Percentiles rank a stretch among this genome's conserved stretches.
These are phyloP conservation scores for Mylabris phalerata DNA, from an alignment of 1,140 invertebrate species.

Conservation along the genomic window DNA sequence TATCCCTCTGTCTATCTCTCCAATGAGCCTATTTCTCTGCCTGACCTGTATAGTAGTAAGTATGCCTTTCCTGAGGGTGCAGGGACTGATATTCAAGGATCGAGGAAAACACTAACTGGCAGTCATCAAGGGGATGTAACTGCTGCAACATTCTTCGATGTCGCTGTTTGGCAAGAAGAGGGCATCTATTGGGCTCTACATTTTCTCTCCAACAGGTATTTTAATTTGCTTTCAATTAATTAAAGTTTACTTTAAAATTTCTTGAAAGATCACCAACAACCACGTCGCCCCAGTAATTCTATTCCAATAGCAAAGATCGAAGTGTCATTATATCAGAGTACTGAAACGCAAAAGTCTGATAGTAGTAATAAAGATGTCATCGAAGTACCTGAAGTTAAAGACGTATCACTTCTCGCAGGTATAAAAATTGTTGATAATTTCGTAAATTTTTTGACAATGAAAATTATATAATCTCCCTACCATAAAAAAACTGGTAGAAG, in stretches of 20 bases:
- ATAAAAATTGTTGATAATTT: background rate
- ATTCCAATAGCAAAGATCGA: constrained; percentile 90
- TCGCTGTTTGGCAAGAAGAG: constrained; percentile 97
- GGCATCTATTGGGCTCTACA: constrained; percentile 96
- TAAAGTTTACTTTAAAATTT: background rate
- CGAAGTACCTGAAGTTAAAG: constrained; percentile 63
- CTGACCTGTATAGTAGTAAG: constrained; percentile 39
- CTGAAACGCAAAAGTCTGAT: constrained; percentile 58
- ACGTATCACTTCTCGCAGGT: constrained; percentile 52
- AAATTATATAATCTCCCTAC: constrained; percentile 44
- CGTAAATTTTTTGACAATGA: constrained; percentile 1
- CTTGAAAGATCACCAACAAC: constrained; percentile 55
- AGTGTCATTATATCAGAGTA: constrained; percentile 73
- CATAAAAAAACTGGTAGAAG: constrained; percentile 43
- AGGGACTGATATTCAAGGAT: constrained; percentile 22
- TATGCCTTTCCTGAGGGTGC: constrained; percentile 20
- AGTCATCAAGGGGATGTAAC: constrained; percentile 53
- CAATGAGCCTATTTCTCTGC: too few species aligned
- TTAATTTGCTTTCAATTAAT: too few species aligned
- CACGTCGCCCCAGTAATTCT: constrained; percentile 80
- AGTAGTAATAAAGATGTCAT: constrained; percentile 63
- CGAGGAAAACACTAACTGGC: constrained; percentile 22
- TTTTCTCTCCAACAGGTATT: constrained; percentile 79
- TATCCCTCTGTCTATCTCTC: too few species aligned
- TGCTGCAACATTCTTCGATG: constrained; percentile 92